phyloP scores from a whole-genome alignment of 1,140 invertebrate genomes.

The Diorhabda sublineata region DNA sequence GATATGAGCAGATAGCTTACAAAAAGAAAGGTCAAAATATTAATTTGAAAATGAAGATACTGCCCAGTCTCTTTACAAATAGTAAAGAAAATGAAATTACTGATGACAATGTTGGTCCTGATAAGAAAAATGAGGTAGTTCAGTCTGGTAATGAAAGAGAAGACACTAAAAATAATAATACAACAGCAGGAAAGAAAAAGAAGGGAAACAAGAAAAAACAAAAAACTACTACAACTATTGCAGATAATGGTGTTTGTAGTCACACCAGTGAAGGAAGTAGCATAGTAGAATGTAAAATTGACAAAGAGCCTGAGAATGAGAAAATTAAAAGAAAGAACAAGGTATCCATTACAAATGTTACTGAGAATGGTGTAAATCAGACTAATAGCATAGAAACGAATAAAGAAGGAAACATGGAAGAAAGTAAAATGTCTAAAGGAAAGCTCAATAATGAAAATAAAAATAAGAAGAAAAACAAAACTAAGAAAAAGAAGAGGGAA shows the following conservation, averaged over 20 bases:
- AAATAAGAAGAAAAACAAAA: slow-evolving; percentile 26
- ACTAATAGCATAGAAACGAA: not conserved
- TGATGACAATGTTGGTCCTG: slow-evolving; percentile 10
- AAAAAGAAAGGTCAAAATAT: slow-evolving; percentile 69
- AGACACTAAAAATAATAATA: slow-evolving; percentile 8
- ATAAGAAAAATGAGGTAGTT: slow-evolving; percentile 10
- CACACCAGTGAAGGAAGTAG: slow-evolving; percentile 3
- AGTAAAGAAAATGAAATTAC: slow-evolving; percentile 23
- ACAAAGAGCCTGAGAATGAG: slow-evolving; percentile 15
- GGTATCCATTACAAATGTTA: slow-evolving; percentile 23
- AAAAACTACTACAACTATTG: slow-evolving; percentile 9
- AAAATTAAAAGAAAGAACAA: slow-evolving; percentile 29
- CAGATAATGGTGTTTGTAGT: slow-evolving; percentile 8
- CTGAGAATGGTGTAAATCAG: slow-evolving; percentile 13
- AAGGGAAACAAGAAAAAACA: slow-evolving; percentile 7
- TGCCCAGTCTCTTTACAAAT: slow-evolving; percentile 70
- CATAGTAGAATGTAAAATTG: slow-evolving; percentile 13
- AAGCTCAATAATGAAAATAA: slow-evolving; percentile 24
- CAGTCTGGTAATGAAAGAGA: slow-evolving; percentile 16
- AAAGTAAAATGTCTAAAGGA: slow-evolving; percentile 29
- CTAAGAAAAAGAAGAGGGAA: slow-evolving; percentile 17
- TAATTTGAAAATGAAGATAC: slow-evolving; percentile 72
- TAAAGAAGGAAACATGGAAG: slow-evolving; percentile 7
- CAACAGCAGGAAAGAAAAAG: slow-evolving; percentile 17
- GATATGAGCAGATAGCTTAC: slow-evolving; percentile 73